Evolutionary conservation across 1,140 invertebrate genomes (phyloP).

Genomic region (Globodera rostochiensis): DNA sequence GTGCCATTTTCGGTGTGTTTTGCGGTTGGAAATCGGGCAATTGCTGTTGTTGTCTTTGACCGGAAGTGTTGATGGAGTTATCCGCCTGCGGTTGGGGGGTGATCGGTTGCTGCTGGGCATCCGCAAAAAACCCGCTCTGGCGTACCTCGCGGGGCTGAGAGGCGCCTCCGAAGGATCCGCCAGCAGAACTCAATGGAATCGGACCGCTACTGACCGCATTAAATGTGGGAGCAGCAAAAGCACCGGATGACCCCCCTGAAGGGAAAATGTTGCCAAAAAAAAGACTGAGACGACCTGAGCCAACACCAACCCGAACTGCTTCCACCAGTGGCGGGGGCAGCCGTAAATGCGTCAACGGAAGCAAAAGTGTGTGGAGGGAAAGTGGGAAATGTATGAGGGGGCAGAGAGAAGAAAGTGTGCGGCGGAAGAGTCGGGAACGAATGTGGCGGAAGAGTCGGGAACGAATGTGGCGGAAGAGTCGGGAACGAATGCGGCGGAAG

Average conservation of each 20-base stretch:
- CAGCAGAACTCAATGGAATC: not conserved
- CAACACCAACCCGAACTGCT: not conserved
- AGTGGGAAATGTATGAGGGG: slow-evolving; percentile 3
- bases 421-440: slow-evolving; percentile 35
- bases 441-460: slow-evolving; percentile 36
- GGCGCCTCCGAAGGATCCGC: not conserved
- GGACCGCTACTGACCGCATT: not conserved
- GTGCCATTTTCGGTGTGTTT: slow-evolving; percentile 13
- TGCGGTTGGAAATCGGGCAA: not conserved
- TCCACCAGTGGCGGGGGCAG: not conserved
- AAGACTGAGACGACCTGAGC: not conserved
- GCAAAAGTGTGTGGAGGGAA: not conserved
- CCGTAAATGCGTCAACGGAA: not conserved
- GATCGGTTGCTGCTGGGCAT: not conserved
- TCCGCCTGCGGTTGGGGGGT: not conserved
- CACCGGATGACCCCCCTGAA: not conserved
- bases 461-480: slow-evolving; percentile 35
- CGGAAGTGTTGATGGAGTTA: not conserved
- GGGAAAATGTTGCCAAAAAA: not conserved
- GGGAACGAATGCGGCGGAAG: slow-evolving; percentile 42
- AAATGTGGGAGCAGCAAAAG: not conserved
- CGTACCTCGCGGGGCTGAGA: not conserved
- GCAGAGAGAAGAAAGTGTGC: slow-evolving; percentile 27
- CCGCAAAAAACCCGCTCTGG: not conserved
- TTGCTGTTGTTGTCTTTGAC: not conserved